Base-by-base conservation (phyloP, 2,113 vertebrate species). In the Casuarius casuarius region DNA sequence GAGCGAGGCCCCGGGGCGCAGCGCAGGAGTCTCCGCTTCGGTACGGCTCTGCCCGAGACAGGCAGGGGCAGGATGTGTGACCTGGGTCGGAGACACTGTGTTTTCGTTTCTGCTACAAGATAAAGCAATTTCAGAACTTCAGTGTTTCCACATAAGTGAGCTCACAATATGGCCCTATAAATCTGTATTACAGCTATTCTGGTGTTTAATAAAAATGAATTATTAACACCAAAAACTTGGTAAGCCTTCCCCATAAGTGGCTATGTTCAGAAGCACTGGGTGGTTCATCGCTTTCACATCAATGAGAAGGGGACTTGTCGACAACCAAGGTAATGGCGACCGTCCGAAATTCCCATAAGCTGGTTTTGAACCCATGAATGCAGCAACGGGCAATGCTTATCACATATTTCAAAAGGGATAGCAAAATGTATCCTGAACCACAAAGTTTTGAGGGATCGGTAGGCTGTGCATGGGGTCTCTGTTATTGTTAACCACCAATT, bases 251-350 rank as follows among this genome's bases (percentile, higher is more conserved):
- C 16, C 65, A 62, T 66, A 70, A 61, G 52, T 22, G 52, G 67
- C 83, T 62, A 13, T 1, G 1, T 62, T 61, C 4, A n/a, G 54
- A 44, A 93, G 67, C 44, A 28, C 18, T 4, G 0, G 2, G 16
- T 38, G 82, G 33, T 20, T 82, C 82, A 86, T 54, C 42, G 29
- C 4, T 0, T 38, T 35, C 86, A 66, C 18, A 21, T 3, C 7
- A 44, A 74, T 68, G 67, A 80, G 16, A 79, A 42, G 35, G 18
- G 15, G 54, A 58, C 83, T 52, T 70, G 35, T 10, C 89, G 79
- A 77, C 68, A 93, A 5, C 16, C 65, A 58, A 62, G 1, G 0
- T 54, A 70, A 70, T 6, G 14, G 29, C 25, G 35, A 42, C 58
- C 75, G 81, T 26, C 68, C 78, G 51, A 35, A 70, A 87, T 23